Evolutionary conservation across 2,888 invertebrate genomes (phyloP), one percentile per base, ranked within the genome.

Genomic region (Drosophila algonquin): DNA sequence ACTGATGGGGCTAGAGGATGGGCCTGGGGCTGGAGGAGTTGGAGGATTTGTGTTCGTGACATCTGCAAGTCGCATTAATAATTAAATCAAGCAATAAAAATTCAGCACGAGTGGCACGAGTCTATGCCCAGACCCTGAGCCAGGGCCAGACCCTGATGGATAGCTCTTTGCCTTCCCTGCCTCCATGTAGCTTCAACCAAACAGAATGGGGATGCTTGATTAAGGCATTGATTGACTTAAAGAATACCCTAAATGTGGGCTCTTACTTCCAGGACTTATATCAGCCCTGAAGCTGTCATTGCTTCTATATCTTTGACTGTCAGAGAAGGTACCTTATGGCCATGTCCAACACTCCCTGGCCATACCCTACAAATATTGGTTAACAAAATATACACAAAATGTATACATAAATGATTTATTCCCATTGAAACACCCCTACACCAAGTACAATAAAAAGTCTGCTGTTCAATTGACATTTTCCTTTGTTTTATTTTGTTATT

Each of bases 61-160:
- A 89, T 89, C 89, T 86, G 86, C 89, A 89, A 80, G 87, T 84
- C 81, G 82, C 87, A 86, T 86, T 89, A 86, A 89, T 86, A 89
- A 89, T 86, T 86, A 86, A 86, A 89, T 85, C 89, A 85, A 87
- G 86, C 82, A 84, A 89, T 86, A 86, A 87, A 89, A 86, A 86
- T 86, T 86, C 86, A 87, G 85, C 82, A 87, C 87, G 86, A 89
- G 85, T 80, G 80, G 65, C 83, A 5, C 9, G 9, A 32, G 68
- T 70, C 46, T 45, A 59, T 10, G 51, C 21, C 67, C 30, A 57
- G 50, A 51, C 47, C 1, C 21, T 54, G 55, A 51, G 45, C 67
- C 30, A 57, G 55, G 45, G 45, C 50, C 60, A 60, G 54, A 69
- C 55, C 65, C 35, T 67, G 65, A 67, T 56, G 48, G 68, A 67